Base-by-base conservation (phyloP, 2,113 vertebrate genomes). In the Nerophis lumbriciformis region DNA sequence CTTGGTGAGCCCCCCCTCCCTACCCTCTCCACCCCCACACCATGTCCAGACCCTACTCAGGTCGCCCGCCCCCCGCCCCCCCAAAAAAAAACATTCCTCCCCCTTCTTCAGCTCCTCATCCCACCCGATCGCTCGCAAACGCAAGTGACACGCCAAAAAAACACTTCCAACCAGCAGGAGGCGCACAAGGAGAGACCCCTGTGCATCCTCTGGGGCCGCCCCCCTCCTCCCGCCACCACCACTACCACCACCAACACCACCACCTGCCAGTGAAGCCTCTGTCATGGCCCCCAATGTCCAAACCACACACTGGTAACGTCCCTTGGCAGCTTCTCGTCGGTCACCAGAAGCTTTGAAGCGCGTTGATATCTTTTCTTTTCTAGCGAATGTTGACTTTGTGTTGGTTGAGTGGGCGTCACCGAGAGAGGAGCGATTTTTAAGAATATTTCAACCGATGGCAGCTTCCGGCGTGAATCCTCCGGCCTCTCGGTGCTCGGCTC, bases 1-100 rank as follows among this genome's bases (percentile, higher is more conserved):
- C 96, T 97, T 95, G 92, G 91, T 92, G 88, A 92, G 92, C 93
- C 93, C 93, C 71, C 88, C 82, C 85, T 90, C 84, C 89, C 85
- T 75, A 58, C 73, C 86, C 36, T 4, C 28, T 68, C 80, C 75
- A 81, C 55, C 56, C 35, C 53, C 61, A 54, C 52, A 16, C 62
- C 15, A 53, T 9, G 38, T 35, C 28, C 68, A 13, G 58, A 14
- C 68, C 69, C 77, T 70, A 71, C 83, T 86, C 85, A 88, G 86
- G 83, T 84, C 75, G 63, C 55, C 53, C 38, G 65, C 65, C 56
- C 65, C 56, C 51, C 55, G 50, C 38, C 68, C 65, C 56, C 65
- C 56, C 51, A 44, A 67, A 51, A 65, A 74, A 67, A 51, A 65
- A 74, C 62, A 50, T 72, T 36, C 62, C 57, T 38, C 63, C 8